Base-by-base conservation (phyloP, 2,888 invertebrate genomes). In the Acanthacorydalis orientalis region DNA sequence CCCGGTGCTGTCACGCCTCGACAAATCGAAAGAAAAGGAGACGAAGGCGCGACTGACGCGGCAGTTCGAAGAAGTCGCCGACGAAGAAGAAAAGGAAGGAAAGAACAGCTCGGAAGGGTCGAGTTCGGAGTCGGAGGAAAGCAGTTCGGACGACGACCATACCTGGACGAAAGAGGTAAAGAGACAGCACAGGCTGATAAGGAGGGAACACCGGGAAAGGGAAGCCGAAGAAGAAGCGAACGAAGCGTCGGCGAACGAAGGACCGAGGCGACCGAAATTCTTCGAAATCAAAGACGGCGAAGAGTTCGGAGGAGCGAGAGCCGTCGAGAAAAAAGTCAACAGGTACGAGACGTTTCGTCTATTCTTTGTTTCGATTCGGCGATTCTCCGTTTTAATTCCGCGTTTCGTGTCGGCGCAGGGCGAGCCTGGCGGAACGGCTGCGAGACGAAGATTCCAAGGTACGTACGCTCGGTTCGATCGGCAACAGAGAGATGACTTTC, bases 1-100 rank as follows among this genome's bases (percentile, higher is more conserved):
- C 64, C 93, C 93, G 15, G 88, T 91, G 4, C 69, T 95, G 35
- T 83, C 88, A 33, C 80, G 86, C 55, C 63, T 90, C 45, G 85
- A 86, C 55, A 86, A 81, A 60, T 78, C 76, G 60, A 65, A 74
- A 42, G 83, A 80, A 57, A 73, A 75, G 55, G 61, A 74, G 23
- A 68, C 69, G 51, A 70, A 75, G 57, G 73, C 73, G 51, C 60
- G 73, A 10, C 69, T 73, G 53, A 63, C 67, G 10, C 72, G 75
- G 50, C 64, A 68, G 52, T 68, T 72, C 58, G 68, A 73, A 59
- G 73, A 72, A 23, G 59, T 68, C 35, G 67, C 72, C 44, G 64
- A 65, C 38, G 67, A 67, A 44, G 64, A 65, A 37, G 67, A 67
- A 56, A 44, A 57, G n/a, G 68, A 68, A 56, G 68, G 64, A 12